Percentiles rank a stretch among this genome's conserved stretches.
phyloP scores from a whole-genome alignment of 2,113 vertebrate genomes.

The Tenrec ecaudatus region DNA sequence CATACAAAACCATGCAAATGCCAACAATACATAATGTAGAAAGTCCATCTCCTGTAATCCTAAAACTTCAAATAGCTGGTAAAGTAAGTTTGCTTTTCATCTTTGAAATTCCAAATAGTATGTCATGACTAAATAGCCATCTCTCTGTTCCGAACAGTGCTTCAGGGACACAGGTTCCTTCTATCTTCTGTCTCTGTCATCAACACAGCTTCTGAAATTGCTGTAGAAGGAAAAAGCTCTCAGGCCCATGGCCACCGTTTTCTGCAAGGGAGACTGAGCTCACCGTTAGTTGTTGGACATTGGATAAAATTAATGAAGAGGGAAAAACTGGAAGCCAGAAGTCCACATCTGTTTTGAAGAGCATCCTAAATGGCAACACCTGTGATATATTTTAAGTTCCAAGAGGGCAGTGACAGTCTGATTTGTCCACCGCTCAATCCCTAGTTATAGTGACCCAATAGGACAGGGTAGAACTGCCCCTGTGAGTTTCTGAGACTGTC shows the following conservation, averaged over 20 bases:
- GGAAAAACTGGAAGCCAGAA: background rate
- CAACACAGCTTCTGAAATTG: background rate
- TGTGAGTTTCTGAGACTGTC: too few relatives aligned
- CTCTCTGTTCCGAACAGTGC: background rate
- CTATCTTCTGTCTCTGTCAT: background rate
- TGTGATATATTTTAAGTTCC: background rate
- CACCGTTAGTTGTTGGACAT: background rate
- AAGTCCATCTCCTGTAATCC: background rate
- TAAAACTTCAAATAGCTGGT: conserved; percentile 27
- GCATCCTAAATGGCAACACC: background rate
- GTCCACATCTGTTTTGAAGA: conserved; percentile 10
- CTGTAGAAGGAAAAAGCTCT: background rate
- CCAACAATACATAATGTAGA: background rate
- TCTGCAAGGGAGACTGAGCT: background rate
- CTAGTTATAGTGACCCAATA: background rate
- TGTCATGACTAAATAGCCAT: background rate
- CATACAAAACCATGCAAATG: background rate
- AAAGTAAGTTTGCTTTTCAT: conserved; percentile 49
- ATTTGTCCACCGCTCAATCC: background rate
- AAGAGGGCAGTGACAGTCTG: background rate
- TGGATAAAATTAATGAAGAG: conserved; percentile 34
- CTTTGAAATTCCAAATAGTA: conserved; percentile 32
- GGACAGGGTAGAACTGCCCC: too few relatives aligned
- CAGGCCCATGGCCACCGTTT: background rate
- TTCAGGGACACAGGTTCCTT: background rate